phyloP scores from a whole-genome alignment of 2,797 vertebrate species.

The Pseudomugil tenellus region DNA sequence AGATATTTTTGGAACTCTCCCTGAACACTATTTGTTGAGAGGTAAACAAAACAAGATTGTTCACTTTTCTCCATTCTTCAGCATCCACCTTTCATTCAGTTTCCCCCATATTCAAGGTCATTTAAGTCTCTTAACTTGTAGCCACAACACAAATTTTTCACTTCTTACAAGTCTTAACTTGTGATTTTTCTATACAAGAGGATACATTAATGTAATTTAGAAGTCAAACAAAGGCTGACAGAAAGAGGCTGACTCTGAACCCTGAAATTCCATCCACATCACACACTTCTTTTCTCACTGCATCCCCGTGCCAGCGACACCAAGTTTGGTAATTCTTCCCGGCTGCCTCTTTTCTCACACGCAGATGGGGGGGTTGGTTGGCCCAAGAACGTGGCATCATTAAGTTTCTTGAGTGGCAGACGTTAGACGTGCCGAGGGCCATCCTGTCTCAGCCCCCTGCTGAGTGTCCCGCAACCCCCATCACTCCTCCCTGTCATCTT shows the following conservation, averaged over 20 bases:
- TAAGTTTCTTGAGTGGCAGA: slow-evolving; percentile 88
- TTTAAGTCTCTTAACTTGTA: slow-evolving; percentile 79
- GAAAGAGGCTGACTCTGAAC: slow-evolving; percentile 84
- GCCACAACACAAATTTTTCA: slow-evolving; percentile 47
- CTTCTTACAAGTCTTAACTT: slow-evolving; percentile 89
- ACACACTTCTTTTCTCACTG: slow-evolving; percentile 49
- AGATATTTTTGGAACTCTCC: slow-evolving; percentile 36
- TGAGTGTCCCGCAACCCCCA: slow-evolving; percentile 76
- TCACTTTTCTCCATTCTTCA: slow-evolving; percentile 43
- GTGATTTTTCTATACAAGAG: slow-evolving; percentile 89
- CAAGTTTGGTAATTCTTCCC: slow-evolving; percentile 29
- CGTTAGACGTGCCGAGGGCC: slow-evolving; percentile 81
- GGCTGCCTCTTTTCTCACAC: slow-evolving; percentile 50
- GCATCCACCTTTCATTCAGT: slow-evolving; percentile 56
- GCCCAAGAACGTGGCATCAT: slow-evolving; percentile 79
- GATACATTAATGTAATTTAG: slow-evolving; percentile 38
- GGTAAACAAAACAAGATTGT: neutral
- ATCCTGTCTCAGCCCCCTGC: slow-evolving; percentile 81
- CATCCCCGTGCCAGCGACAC: slow-evolving; percentile 58
- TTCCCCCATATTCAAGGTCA: slow-evolving; percentile 70
- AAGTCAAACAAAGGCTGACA: slow-evolving; percentile 82
- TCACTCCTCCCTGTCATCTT: slow-evolving; percentile 72
- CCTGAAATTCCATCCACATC: slow-evolving; percentile 52
- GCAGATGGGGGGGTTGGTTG: slow-evolving; percentile 74
- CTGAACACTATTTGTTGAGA: slow-evolving; percentile 33